Evolutionary conservation across 2,113 vertebrate genomes (phyloP).

Genomic region (Barbus barbus): DNA sequence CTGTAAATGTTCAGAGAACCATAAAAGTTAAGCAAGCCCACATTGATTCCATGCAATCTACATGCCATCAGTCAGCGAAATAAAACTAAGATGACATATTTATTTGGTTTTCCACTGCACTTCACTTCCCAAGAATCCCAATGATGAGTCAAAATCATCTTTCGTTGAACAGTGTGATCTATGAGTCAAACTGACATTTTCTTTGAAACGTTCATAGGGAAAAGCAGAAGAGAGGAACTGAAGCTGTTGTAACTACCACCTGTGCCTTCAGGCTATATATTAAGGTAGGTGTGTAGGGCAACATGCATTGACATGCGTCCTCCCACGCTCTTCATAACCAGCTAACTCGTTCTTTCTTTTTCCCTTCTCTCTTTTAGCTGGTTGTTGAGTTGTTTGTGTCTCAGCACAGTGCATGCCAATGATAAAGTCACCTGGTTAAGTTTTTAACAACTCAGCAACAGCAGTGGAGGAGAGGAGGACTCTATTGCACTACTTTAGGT

Average conservation of each 20-base stretch:
- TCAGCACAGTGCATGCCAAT: conserved; percentile 20
- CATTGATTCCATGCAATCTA: neutral
- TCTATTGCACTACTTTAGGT: conserved; percentile 14
- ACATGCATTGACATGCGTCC: conserved; percentile 41
- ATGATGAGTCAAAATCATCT: neutral
- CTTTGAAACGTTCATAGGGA: neutral
- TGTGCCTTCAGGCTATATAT: conserved; percentile 47
- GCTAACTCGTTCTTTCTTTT: neutral
- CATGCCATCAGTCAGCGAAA: neutral
- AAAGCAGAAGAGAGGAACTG: conserved; percentile 4
- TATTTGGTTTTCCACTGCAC: neutral
- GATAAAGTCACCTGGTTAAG: conserved; percentile 39
- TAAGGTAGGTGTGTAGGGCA: conserved; percentile 39
- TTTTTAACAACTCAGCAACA: conserved; percentile 4
- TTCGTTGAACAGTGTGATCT: neutral
- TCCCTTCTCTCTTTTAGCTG: neutral
- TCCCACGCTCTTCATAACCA: neutral
- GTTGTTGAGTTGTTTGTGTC: conserved; percentile 22
- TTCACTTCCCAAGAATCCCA: neutral
- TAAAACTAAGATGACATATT: neutral
- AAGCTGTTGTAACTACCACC: conserved; percentile 37
- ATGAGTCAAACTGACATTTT: neutral
- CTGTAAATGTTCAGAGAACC: neutral
- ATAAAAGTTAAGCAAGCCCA: conserved; percentile 22
- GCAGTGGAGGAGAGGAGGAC: neutral